Evolutionary conservation across 2,113 vertebrate genomes (phyloP).

Genomic region (Ciconia maguari): DNA sequence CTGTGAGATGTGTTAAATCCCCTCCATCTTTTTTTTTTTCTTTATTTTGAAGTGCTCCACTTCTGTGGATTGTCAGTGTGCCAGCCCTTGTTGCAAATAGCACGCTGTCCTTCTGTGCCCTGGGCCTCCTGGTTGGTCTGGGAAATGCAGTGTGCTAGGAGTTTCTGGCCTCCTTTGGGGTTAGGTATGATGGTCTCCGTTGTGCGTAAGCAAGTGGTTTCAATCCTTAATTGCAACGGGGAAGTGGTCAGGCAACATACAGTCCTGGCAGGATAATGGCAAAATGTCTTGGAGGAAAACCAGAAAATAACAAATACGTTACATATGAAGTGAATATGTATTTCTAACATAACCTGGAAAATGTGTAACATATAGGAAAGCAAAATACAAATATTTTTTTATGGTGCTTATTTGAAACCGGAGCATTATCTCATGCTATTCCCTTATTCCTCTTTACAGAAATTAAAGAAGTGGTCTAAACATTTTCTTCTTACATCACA

Average conservation of each 20-base stretch:
- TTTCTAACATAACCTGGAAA: slow-evolving; percentile 39
- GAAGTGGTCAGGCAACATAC: slow-evolving; percentile 81
- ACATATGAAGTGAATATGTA: slow-evolving; percentile 54
- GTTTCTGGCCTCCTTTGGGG: slow-evolving; percentile 80
- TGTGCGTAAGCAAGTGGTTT: slow-evolving; percentile 84
- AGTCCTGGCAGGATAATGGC: slow-evolving; percentile 72
- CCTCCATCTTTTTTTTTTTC: neutral
- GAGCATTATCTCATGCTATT: neutral
- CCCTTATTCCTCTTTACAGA: slow-evolving; percentile 25
- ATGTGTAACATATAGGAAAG: neutral
- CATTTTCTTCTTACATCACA: slow-evolving; percentile 36
- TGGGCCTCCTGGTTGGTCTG: slow-evolving; percentile 58
- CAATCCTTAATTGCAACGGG: slow-evolving; percentile 79
- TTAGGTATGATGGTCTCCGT: slow-evolving; percentile 78
- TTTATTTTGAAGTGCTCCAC: slow-evolving; percentile 25
- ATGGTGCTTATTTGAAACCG: neutral
- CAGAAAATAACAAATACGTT: slow-evolving; percentile 68
- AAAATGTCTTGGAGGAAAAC: slow-evolving; percentile 70
- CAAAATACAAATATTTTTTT: neutral
- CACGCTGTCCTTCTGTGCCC: slow-evolving; percentile 53
- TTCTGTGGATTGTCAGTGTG: slow-evolving; percentile 23
- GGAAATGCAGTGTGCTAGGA: slow-evolving; percentile 72
- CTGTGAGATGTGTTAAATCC: neutral
- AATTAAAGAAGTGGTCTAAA: slow-evolving; percentile 50
- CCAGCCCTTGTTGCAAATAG: slow-evolving; percentile 42